These are phyloP conservation scores for Pygocentrus nattereri DNA, from an alignment of 2,797 vertebrate species.

Conservation along the genomic window DNA sequence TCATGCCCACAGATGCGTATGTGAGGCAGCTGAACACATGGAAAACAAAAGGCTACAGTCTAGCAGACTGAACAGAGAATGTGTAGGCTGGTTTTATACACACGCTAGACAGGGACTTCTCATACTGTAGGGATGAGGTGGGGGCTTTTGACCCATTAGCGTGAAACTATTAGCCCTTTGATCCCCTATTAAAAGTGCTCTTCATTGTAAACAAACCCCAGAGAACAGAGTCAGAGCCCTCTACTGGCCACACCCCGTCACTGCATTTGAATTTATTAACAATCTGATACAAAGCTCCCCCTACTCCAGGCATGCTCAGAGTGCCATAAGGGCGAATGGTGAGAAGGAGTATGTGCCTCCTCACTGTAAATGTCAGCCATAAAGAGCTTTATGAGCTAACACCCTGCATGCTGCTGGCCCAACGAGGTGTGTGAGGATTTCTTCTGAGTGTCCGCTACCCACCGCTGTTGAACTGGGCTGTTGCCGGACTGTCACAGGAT, in stretches of 20 bases:
- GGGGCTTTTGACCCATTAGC: constrained; percentile 1
- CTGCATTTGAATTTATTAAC: constrained; percentile 39
- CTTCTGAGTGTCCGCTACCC: background rate
- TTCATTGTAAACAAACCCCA: background rate
- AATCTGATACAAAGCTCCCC: background rate
- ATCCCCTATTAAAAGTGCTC: constrained; percentile 5
- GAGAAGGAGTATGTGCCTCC: constrained; percentile 24
- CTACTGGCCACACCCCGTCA: constrained; percentile 65
- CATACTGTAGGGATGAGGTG: too few relatives aligned
- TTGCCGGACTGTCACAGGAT: background rate
- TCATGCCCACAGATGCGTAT: constrained; percentile 17
- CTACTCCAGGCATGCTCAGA: background rate
- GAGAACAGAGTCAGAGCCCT: constrained; percentile 58
- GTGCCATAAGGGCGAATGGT: constrained; percentile 19
- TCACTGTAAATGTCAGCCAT: constrained; percentile 31
- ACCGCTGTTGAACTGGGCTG: background rate
- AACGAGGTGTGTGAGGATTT: background rate
- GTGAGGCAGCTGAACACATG: background rate
- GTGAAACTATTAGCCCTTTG: constrained; percentile 1
- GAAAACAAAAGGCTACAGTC: background rate
- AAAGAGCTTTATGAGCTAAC: constrained; percentile 29
- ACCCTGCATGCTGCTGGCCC: constrained; percentile 5
- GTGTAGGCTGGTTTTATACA: background rate
- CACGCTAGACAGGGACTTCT: constrained; percentile 38
- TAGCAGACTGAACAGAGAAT: background rate